Base-by-base conservation (phyloP, 2,888 invertebrate species). In the Tiphia femorata region DNA sequence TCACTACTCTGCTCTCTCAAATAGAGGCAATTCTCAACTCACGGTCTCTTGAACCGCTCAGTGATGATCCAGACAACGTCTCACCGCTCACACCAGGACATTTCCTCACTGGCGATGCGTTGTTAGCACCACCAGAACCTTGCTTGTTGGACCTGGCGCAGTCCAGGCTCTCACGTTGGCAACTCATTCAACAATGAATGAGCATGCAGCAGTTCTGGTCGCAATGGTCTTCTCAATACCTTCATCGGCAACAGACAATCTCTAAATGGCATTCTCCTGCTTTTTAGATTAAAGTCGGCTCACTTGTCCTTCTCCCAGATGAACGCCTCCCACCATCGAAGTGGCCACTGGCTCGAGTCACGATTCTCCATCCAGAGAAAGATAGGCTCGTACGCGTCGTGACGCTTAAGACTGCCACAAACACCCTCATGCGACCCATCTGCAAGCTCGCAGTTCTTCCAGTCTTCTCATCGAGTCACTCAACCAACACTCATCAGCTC, bases 51-150 rank as follows among this genome's bases (percentile, higher is more conserved):
- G n/a, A n/a, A n/a, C n/a, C n/a, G n/a, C n/a, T n/a, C n/a, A n/a
- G n/a, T n/a, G n/a, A n/a, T n/a, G n/a, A n/a, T n/a, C n/a, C n/a
- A n/a, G n/a, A n/a, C n/a, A n/a, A n/a, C n/a, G n/a, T n/a, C 2
- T 6, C 41, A 41, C 23, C 14, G n/a, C 25, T 41, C 12, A 41
- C 41, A 1, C 41, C 41, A 25, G 41, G 41, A 0, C 25, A 41
- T 14, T 41, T 41, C 8, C n/a, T 41, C 14, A 41, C 14, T 59
- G 30, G 30, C 6, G 21, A 38, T 20, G 47, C 76, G 2, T 48
- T 72, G 0, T 49, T 29, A 6, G 38, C 48, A 1, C 37, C 75
- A 0, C 74, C 76, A n/a, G 71, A 72, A 29, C 68, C 73, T 1
- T 30, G 54, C 4, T 17, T 76, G 0, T 8, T 29, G 0, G 61